Evolutionary conservation across 2,888 invertebrate genomes (phyloP), one percentile per base, ranked within the genome.

Genomic region (Melikaiella ostensackeni): DNA sequence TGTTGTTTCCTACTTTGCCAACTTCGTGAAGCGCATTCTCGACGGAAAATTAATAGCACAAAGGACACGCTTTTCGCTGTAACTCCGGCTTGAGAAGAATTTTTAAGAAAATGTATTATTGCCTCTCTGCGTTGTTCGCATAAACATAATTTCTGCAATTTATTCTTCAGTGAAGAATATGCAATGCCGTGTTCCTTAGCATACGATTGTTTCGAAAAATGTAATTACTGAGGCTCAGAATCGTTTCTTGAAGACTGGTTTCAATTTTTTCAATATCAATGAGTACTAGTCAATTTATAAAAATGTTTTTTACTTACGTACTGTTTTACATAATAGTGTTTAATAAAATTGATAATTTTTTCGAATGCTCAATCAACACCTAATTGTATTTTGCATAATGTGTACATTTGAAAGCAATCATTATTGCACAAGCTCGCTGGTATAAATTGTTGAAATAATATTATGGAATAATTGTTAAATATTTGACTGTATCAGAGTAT

Each of bases 1-100:
- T 70, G 50, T 70, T 70, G 70, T 70, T 70, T 50, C 30, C 70
- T 55, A 50, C 50, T 70, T 70, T 70, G 50, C 70, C 70, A 70
- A 70, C 33, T 70, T 33, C 46, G n/a, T n/a, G 46, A 70, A 70
- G 50, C 33, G 70, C 21, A 70, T 70, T 70, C 70, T 70, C 33
- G 30, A n/a, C n/a, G 50, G 30, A 55, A 70, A 70, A 70, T 50
- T 70, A 70, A 70, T 70, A 30, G 30, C 50, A 70, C 66, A 70
- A 70, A 70, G 50, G 50, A 70, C 50, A 70, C 55, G 70, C 30
- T 50, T 70, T 70, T 13, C 13, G 30, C 30, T 70, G 50, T 70
- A 70, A 70, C 50, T 70, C 27, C 30, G 50, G n/a, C n/a, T 55
- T n/a, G n/a, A 33, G 50, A 70, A 50, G n/a, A 70, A 19, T 70